These are phyloP conservation scores for Eupithecia dodoneata DNA, from an alignment of 2,888 invertebrate genomes.

Conservation along the genomic window DNA sequence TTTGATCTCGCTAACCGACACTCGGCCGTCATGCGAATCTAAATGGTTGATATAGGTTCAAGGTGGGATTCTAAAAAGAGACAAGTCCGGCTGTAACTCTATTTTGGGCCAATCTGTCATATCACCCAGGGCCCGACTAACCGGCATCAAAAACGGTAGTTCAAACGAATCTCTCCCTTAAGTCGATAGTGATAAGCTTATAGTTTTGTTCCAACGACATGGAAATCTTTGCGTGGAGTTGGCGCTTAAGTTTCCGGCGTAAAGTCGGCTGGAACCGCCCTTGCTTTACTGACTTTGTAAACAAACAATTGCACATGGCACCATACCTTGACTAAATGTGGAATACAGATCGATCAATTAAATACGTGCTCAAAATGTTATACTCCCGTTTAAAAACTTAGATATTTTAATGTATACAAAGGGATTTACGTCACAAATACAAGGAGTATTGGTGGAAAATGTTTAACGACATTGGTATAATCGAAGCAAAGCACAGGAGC, in stretches of 20 bases:
- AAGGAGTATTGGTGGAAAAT: no score
- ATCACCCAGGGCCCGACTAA: slow-evolving; percentile 36
- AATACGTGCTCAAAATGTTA: neutral
- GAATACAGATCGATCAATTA: neutral
- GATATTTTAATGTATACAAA: no score
- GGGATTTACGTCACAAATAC: no score
- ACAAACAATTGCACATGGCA: slow-evolving; percentile 28
- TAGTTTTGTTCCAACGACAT: neutral
- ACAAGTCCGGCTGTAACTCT: slow-evolving; percentile 36
- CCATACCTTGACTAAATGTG: slow-evolving; percentile 21
- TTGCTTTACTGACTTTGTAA: slow-evolving; percentile 34
- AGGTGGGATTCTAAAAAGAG: slow-evolving; percentile 37
- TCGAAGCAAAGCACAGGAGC: no score
- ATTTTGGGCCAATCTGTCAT: slow-evolving; percentile 47
- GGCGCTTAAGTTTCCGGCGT: slow-evolving; percentile 36
- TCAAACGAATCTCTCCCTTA: neutral
- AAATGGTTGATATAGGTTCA: slow-evolving; percentile 27
- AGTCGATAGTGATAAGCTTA: neutral
- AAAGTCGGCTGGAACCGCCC: slow-evolving; percentile 33
- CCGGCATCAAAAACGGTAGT: neutral
- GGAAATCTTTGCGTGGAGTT: neutral
- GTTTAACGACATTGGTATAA: no score
- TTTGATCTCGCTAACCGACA: slow-evolving; percentile 13
- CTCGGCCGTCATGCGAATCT: slow-evolving; percentile 16
- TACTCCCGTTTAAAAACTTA: no score